phyloP scores from a whole-genome alignment of 2,113 vertebrate species.

The Hoplias malabaricus region DNA sequence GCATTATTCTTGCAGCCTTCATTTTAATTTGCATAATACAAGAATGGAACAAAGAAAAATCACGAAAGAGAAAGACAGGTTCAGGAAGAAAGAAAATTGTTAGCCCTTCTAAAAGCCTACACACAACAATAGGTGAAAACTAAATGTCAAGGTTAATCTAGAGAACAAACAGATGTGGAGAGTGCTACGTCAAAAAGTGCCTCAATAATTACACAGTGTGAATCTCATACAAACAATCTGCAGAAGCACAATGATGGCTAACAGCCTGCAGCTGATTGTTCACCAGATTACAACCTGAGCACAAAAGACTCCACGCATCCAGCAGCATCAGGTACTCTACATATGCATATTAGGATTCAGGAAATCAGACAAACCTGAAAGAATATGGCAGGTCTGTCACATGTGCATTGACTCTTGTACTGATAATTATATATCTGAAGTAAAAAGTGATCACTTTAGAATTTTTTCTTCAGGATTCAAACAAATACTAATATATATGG shows the following conservation, averaged over 20 bases:
- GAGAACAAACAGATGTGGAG: slow-evolving; percentile 7
- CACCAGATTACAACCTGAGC: background rate
- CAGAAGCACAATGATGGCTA: background rate
- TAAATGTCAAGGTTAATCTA: background rate
- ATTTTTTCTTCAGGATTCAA: no score
- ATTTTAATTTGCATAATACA: background rate
- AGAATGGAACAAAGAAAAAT: background rate
- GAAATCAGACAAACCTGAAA: background rate
- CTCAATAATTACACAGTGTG: slow-evolving; percentile 2
- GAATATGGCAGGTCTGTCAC: background rate
- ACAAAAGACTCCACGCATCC: background rate
- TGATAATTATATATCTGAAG: background rate
- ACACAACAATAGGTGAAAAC: background rate
- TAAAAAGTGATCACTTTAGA: no score
- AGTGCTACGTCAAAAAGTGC: background rate
- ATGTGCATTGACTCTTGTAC: background rate
- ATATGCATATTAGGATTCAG: background rate
- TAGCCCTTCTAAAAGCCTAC: background rate
- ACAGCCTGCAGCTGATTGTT: background rate
- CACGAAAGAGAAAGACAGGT: background rate
- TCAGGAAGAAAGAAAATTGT: background rate
- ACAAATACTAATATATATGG: no score
- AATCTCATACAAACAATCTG: background rate
- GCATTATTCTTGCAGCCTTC: background rate
- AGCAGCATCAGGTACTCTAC: background rate